phyloP scores from a whole-genome alignment of 1,140 invertebrate species.

The Streblospio benedicti region DNA sequence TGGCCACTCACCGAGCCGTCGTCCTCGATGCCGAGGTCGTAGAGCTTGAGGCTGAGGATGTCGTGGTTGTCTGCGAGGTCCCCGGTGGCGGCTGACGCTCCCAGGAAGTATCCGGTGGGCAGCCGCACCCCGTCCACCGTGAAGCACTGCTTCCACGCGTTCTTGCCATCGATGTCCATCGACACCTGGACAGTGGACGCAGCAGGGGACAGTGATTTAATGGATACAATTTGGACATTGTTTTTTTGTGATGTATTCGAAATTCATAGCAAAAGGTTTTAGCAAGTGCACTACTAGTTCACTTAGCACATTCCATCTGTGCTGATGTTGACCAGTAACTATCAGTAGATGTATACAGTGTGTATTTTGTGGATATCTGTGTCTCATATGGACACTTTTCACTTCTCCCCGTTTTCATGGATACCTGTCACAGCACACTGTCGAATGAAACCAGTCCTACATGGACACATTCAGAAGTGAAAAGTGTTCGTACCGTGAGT shows the following conservation, averaged over 20 bases:
- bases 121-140: slow-evolving; percentile 77
- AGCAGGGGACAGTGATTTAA: not conserved
- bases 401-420: not conserved
- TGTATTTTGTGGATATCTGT: not conserved
- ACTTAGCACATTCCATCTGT: not conserved
- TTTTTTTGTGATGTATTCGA: not conserved
- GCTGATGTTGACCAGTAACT: not conserved
- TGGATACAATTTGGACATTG: not conserved
- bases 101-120: slow-evolving; percentile 92
- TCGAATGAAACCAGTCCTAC: not conserved
- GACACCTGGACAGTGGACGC: slow-evolving; percentile 65
- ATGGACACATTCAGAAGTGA: not conserved
- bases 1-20: too few species aligned
- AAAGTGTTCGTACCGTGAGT: slow-evolving; percentile 58
- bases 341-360: not conserved
- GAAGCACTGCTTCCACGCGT: slow-evolving; percentile 89
- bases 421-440: not conserved
- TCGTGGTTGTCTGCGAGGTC: slow-evolving; percentile 92
- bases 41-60: slow-evolving; percentile 81
- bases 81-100: slow-evolving; percentile 89
- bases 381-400: not conserved
- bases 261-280: not conserved
- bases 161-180: slow-evolving; percentile 83
- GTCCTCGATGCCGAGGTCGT: slow-evolving; percentile 78
- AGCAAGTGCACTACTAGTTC: not conserved